These are phyloP conservation scores for Artemia sp. DNA, from an alignment of 2,888 invertebrate species.

Conservation along the genomic window DNA sequence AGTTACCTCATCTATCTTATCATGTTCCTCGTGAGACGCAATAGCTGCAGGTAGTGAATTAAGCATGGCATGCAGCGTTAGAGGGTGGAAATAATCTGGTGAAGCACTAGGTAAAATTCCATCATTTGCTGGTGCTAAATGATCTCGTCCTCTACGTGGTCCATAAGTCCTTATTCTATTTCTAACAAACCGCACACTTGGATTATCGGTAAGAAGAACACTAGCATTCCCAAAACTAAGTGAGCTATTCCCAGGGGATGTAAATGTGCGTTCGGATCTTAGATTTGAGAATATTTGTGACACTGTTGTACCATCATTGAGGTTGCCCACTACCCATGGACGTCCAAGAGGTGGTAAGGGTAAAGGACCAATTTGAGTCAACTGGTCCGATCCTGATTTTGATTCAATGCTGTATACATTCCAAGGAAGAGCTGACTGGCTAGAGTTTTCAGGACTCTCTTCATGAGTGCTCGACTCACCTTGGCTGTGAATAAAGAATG, in stretches of 20 bases:
- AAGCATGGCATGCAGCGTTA: conserved; percentile 8
- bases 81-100: conserved; percentile 2
- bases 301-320: neutral
- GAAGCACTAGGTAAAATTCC: conserved; percentile 9
- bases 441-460: no score
- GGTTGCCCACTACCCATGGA: conserved; percentile 11
- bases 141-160: neutral
- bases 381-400: conserved; percentile 13
- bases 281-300: conserved; percentile 1
- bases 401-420: conserved; percentile 16
- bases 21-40: neutral
- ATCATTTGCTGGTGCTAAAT: neutral
- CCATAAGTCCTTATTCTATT: conserved; percentile 1
- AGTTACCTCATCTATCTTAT: neutral
- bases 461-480: no score
- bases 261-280: conserved; percentile 1
- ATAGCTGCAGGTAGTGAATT: neutral
- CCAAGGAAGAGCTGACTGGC: conserved; percentile 1
- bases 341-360: conserved; percentile 16
- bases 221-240: neutral
- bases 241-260: neutral
- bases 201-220: neutral
- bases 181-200: neutral
- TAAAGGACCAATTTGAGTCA: conserved; percentile 18
- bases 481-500: no score